These are phyloP conservation scores for Bombylius discolor DNA, from an alignment of 2,888 invertebrate genomes.

Conservation along the genomic window DNA sequence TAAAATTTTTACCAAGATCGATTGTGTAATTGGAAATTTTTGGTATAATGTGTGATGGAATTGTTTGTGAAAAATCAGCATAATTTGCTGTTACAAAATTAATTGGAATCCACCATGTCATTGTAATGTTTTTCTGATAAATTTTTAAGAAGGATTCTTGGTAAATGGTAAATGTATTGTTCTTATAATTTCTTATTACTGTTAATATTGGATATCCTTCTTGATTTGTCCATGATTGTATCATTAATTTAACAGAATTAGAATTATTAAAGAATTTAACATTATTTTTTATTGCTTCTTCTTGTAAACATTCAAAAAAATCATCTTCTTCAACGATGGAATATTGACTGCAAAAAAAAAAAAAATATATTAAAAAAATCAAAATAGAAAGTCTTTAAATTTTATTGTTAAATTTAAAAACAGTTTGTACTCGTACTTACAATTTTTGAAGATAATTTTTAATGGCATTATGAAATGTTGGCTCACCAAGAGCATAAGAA, in stretches of 20 bases:
- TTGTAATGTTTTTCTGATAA: no score
- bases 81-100: conserved; percentile 25
- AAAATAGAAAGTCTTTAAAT: no score
- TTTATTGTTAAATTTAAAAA: no score
- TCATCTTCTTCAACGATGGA: conserved; percentile 27
- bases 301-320: conserved; percentile 25
- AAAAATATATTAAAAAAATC: no score
- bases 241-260: conserved; percentile 43
- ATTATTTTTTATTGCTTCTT: conserved; percentile 20
- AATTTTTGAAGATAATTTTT: conserved; percentile 18
- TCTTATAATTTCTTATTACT: conserved; percentile 39
- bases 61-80: conserved; percentile 20
- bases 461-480: conserved; percentile 11
- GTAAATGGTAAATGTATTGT: conserved; percentile 26
- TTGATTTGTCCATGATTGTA: conserved; percentile 49
- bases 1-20: no score
- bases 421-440: no score
- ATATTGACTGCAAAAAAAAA: conserved; percentile 20
- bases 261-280: conserved; percentile 7
- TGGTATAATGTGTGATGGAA: no score
- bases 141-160: no score
- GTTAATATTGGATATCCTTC: conserved; percentile 46
- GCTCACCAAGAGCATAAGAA: no score
- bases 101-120: conserved; percentile 27
- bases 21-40: no score